Percentiles rank a stretch among this genome's conserved stretches.
Conservation (phyloP, 2,888 invertebrate species). For the Lasioglossum calceatum region DNA sequence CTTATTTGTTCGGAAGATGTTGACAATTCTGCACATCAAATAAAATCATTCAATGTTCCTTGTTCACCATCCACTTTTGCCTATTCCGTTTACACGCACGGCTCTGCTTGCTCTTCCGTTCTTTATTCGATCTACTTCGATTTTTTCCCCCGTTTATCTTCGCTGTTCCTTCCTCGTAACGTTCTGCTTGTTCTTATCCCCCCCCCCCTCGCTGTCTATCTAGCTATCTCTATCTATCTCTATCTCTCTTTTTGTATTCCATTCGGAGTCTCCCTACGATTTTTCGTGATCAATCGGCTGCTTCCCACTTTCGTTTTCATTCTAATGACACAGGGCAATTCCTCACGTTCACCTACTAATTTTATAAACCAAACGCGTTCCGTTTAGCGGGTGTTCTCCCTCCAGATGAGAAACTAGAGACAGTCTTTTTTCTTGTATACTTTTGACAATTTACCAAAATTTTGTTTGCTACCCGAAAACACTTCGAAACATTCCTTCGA, state of each 20-base stretch:
- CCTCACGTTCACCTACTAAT: conserved; percentile 81
- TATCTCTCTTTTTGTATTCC: conserved; percentile 11
- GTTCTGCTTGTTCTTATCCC: conserved; percentile 15
- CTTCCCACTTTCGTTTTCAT: conserved; percentile 47
- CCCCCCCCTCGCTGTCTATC: not conserved
- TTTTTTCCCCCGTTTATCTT: conserved; percentile 16
- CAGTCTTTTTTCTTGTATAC: not conserved
- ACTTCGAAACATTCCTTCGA: not conserved
- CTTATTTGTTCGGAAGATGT: conserved; percentile 21
- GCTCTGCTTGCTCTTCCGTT: conserved; percentile 17
- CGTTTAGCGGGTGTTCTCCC: conserved; percentile 78
- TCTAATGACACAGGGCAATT: conserved; percentile 80
- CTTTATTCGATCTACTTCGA: not conserved
- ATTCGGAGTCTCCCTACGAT: conserved; percentile 14
- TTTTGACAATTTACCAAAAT: not conserved
- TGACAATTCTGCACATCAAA: conserved; percentile 22
- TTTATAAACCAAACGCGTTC: conserved; percentile 75
- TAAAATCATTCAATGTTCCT: conserved; percentile 28
- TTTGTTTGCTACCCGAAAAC: not conserved
- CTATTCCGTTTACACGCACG: conserved; percentile 58
- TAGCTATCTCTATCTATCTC: conserved; percentile 7
- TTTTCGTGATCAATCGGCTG: conserved; percentile 40
- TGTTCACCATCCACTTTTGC: conserved; percentile 35
- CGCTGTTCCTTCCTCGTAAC: conserved; percentile 15
- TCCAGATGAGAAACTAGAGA: conserved; percentile 73